Conservation (phyloP, 2,888 invertebrate genomes). For the Tachystola acroxantha region DNA sequence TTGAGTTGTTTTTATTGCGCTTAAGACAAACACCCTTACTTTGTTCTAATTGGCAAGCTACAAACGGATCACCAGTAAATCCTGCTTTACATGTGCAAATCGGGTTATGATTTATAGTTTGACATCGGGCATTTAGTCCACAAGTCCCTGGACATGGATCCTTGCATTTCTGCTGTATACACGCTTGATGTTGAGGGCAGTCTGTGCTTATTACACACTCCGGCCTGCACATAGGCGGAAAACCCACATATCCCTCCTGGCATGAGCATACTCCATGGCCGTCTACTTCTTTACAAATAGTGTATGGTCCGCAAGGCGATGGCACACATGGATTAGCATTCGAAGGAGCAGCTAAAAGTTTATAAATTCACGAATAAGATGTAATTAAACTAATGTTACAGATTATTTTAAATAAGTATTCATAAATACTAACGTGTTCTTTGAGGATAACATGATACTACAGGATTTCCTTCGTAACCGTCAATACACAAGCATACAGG, state of each 20-base stretch:
- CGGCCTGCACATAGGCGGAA: conserved; percentile 86
- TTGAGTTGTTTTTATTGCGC: too few relatives aligned
- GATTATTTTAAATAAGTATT: conserved; percentile 11
- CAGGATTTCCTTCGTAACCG: conserved; percentile 88
- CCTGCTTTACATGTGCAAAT: conserved; percentile 87
- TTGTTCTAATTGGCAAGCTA: conserved; percentile 81
- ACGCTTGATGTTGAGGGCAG: conserved; percentile 85
- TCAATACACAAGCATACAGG: conserved; percentile 89
- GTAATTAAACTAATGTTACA: not conserved
- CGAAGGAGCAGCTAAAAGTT: conserved; percentile 56
- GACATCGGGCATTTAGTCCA: conserved; percentile 84
- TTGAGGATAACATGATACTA: conserved; percentile 72
- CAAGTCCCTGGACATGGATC: conserved; percentile 89
- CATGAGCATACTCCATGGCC: conserved; percentile 89
- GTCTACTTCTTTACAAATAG: conserved; percentile 84
- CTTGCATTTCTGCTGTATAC: conserved; percentile 84
- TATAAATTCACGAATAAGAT: conserved; percentile 5
- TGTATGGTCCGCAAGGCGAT: conserved; percentile 88
- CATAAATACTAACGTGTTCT: conserved; percentile 54
- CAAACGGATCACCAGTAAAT: conserved; percentile 89
- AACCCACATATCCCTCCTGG: conserved; percentile 84
- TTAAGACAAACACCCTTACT: too few relatives aligned
- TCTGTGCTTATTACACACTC: conserved; percentile 88
- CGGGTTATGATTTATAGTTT: conserved; percentile 87
- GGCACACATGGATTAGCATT: conserved; percentile 82